Evolutionary conservation across 2,113 vertebrate species (phyloP).

Genomic region (Hippolais icterina): DNA sequence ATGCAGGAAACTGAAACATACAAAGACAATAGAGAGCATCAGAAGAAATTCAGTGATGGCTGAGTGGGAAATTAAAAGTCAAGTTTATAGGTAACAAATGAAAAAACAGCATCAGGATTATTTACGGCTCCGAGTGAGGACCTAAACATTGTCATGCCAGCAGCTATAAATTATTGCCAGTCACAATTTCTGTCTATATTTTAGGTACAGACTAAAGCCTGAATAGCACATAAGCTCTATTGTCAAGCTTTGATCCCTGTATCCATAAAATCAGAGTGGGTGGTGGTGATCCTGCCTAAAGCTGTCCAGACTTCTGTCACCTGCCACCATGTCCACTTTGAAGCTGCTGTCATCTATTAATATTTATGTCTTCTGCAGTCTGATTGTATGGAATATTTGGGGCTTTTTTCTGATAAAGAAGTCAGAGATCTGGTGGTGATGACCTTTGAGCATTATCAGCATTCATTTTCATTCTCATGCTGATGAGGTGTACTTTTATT

Average conservation of each 20-base stretch:
- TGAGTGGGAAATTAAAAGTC: background rate
- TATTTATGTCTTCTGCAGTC: constrained; percentile 61
- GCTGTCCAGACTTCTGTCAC: constrained; percentile 50
- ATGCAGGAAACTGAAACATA: background rate
- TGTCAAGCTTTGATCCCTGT: constrained; percentile 72
- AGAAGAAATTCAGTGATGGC: background rate
- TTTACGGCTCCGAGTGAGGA: background rate
- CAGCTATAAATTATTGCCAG: background rate
- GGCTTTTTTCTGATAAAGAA: constrained; percentile 13
- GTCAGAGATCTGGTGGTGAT: constrained; percentile 47
- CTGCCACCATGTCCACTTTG: background rate
- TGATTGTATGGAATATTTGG: background rate
- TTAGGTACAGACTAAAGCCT: background rate
- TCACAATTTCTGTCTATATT: background rate
- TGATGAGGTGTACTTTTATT: constrained; percentile 60
- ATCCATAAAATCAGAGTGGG: constrained; percentile 27
- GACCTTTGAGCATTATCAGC: constrained; percentile 66
- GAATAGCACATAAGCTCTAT: constrained; percentile 63
- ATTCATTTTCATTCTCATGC: constrained; percentile 67
- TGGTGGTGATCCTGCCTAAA: background rate
- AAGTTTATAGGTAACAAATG: background rate
- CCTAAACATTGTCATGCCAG: background rate
- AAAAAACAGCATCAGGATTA: background rate
- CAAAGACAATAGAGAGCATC: background rate
- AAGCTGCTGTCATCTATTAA: constrained; percentile 57